phyloP scores from a whole-genome alignment of 2,797 vertebrate genomes.

The Danio tinwini region DNA sequence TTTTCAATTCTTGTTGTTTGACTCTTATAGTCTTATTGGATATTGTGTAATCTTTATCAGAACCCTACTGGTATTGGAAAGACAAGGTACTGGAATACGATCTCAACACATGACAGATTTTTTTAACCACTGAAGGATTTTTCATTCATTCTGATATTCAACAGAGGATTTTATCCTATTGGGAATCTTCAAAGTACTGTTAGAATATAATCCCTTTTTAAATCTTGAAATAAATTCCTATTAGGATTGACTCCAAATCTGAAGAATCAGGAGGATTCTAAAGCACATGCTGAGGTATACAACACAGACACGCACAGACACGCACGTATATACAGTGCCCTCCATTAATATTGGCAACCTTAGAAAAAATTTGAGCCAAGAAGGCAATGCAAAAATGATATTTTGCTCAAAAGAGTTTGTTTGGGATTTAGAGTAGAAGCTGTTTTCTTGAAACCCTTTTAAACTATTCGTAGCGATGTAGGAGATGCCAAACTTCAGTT shows the following conservation, averaged over 20 bases:
- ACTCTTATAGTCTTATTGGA: constrained; percentile 7
- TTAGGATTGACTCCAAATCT: background rate
- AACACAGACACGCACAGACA: background rate
- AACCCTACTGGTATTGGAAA: background rate
- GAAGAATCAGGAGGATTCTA: background rate
- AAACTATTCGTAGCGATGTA: no score
- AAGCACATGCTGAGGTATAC: background rate
- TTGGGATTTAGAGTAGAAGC: no score
- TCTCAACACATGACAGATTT: background rate
- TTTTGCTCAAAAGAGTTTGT: no score
- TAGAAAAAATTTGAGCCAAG: no score
- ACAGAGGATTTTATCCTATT: background rate
- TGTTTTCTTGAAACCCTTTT: no score
- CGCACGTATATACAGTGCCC: no score
- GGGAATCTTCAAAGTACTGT: background rate
- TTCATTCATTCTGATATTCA: background rate
- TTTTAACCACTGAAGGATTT: constrained; percentile 5
- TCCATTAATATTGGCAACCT: no score
- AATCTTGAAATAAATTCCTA: background rate
- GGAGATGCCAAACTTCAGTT: no score
- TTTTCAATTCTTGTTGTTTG: background rate
- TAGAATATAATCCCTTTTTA: background rate
- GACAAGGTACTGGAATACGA: background rate
- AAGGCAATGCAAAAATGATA: no score
- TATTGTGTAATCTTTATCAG: background rate